Base-by-base conservation (phyloP, 2,797 vertebrate genomes). In the Lepus oiostolus region DNA sequence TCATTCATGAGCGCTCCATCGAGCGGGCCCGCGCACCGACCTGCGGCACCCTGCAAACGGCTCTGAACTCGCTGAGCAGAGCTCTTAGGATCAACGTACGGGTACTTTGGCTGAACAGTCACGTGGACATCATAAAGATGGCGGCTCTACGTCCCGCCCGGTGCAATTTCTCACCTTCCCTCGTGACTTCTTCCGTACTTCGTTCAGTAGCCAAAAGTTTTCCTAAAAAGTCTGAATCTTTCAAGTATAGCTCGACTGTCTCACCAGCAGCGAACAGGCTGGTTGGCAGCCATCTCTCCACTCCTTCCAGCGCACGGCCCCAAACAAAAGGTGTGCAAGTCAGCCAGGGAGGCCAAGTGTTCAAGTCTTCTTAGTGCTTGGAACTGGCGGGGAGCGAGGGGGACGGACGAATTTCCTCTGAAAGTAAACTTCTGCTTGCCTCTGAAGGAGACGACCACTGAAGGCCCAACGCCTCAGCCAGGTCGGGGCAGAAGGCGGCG, bases 221-320 rank as follows among this genome's bases (percentile, higher is more conserved):
- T 85, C 98, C 98, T 77, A 97, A 96, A 86, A 95, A 97, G 89
- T 98, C 93, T 54, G 98, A 97, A 93, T 98, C 98, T 96, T 98
- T 97, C 0, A 98, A 96, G 86, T 99, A 98, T 16, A 99, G 96
- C 22, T 98, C 98, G 42, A 47, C 42, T 47, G 42, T 47, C 42
- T 8, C 42, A 47, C 42, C 42, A 47, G 42, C 42, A 47, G 42
- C 7, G 42, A 47, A 47, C 42, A 47, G 42, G 42, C 42, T 47
- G 42, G 8, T 47, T 47, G 42, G 42, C 42, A 9, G 8, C 42
- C 42, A 47, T 9, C 42, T 47, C 42, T 10, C 42, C 42, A 47
- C 42, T 47, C 42, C 42, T 42, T 42, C 42, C 42, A 47, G 42
- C 42, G 42, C 42, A 9, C 8, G 42, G 42, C 9, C 42, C 42